phyloP scores from a whole-genome alignment of 2,797 vertebrate species.

The Macroramphosus scolopax region DNA sequence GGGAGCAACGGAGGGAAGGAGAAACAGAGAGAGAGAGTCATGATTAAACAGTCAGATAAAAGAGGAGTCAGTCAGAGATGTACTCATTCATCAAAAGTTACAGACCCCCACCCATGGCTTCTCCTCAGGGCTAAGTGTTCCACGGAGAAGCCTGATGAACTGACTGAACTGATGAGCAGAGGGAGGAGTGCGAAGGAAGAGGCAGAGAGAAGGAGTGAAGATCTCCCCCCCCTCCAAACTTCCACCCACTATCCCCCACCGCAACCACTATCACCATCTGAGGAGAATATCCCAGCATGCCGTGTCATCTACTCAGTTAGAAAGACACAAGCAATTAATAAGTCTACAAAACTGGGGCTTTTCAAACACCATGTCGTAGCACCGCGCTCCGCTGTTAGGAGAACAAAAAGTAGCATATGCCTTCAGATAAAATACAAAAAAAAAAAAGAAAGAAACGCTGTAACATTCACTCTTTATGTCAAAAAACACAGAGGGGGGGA shows the following conservation, averaged over 20 bases:
- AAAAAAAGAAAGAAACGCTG: constrained; percentile 12
- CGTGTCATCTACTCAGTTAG: constrained; percentile 71
- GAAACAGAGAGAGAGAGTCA: constrained; percentile 47
- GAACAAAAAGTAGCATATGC: constrained; percentile 54
- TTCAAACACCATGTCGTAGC: constrained; percentile 60
- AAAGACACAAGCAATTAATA: constrained; percentile 78
- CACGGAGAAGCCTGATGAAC: constrained; percentile 72
- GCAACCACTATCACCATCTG: constrained; percentile 55
- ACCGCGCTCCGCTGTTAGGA: constrained; percentile 29
- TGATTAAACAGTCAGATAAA: constrained; percentile 78
- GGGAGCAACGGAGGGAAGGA: constrained; percentile 47
- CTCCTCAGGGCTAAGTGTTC: constrained; percentile 80
- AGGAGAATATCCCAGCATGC: constrained; percentile 75
- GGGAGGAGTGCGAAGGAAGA: constrained; percentile 36
- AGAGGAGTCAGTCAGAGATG: constrained; percentile 76
- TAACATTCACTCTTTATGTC: constrained; percentile 40
- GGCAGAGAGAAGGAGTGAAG: constrained; percentile 27
- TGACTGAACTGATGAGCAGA: constrained; percentile 71
- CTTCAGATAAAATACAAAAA: constrained; percentile 35
- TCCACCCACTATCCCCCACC: constrained; percentile 50
- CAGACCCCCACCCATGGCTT: constrained; percentile 80
- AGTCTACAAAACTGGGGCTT: constrained; percentile 72
- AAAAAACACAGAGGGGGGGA: constrained; percentile 39
- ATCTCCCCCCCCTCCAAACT: constrained; percentile 6
- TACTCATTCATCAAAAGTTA: constrained; percentile 85